Evolutionary conservation across 2,113 vertebrate species (phyloP).

Genomic region (Chaenocephalus aceratus): DNA sequence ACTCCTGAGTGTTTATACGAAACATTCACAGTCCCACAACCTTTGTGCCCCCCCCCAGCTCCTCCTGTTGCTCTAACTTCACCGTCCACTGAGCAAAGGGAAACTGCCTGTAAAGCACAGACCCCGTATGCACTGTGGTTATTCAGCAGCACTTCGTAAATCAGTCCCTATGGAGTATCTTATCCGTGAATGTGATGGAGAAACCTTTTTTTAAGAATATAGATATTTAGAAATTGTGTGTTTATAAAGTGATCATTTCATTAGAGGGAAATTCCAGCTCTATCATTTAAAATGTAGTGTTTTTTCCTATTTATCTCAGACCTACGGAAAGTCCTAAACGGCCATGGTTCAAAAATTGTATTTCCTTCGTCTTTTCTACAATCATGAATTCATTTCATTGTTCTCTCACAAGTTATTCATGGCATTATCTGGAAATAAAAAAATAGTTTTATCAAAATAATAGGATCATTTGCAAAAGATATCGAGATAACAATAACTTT

Average conservation of each 20-base stretch:
- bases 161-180: neutral
- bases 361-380: too few relatives aligned
- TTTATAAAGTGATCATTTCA: slow-evolving; percentile 23
- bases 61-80: slow-evolving; percentile 7
- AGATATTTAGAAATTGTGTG: slow-evolving; percentile 37
- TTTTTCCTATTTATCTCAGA: slow-evolving; percentile 14
- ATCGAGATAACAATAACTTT: too few relatives aligned
- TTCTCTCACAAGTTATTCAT: too few relatives aligned
- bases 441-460: too few relatives aligned
- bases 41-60: slow-evolving; percentile 6
- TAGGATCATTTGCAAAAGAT: too few relatives aligned
- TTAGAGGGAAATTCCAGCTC: neutral
- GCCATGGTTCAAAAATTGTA: too few relatives aligned
- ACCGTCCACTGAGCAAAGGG: slow-evolving; percentile 15
- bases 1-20: neutral
- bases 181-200: slow-evolving; percentile 34
- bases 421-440: too few relatives aligned
- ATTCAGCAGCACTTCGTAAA: slow-evolving; percentile 3
- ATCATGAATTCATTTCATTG: too few relatives aligned
- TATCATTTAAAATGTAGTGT: slow-evolving; percentile 1
- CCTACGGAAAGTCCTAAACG: too few relatives aligned
- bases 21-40: slow-evolving; percentile 36
- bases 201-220: neutral
- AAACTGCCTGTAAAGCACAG: neutral
- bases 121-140: neutral